Evolutionary conservation across 2,797 vertebrate genomes (phyloP), one percentile per base, ranked within the genome.

Genomic region (Choloepus didactylus): DNA sequence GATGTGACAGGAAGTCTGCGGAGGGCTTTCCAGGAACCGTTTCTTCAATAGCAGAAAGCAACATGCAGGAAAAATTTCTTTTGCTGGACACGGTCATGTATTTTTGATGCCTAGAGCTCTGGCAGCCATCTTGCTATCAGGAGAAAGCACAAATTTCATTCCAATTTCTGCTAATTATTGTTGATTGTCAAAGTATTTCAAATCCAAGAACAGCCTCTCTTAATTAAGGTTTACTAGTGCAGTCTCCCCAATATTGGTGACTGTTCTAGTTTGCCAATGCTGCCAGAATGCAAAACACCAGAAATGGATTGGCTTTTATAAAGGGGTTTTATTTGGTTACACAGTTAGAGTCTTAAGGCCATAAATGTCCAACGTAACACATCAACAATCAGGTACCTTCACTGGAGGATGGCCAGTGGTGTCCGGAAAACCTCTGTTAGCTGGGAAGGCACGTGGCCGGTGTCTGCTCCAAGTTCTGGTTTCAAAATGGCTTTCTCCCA

Each of bases 61-160:
- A 76, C 9, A 56, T 41, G 60, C 9, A 44, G 6, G 51, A 75
- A 49, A 15, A 64, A 75, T 67, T 79, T 70, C 51, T 93, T 56
- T 51, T 54, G 3, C 60, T 83, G 25, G 46, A 51, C 31, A 64
- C 4, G 11, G 29, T 51, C 44, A 2, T 76, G 59, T 82, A 35
- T 81, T 49, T 89, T 77, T 75, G 44, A 76, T 67, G 31, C 54
- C 64, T 49, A 59, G 60, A 66, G 94, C 25, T 64, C 88, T 66
- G 51, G 21, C 31, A 60, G 21, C 60, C 56, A 31, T 79, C 41
- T 72, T 87, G 62, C 19, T n/a, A 80, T 8, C 6, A 56, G 25
- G 14, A 84, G 9, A 89, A 82, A 59, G 7, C 11, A 62, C 41
- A 93, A 94, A 94, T 96, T 80, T 88, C 44, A 90, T 51, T 41